Evolutionary conservation across 2,113 vertebrate species (phyloP), one percentile per base, ranked within the genome.

Genomic region (Oreocharis arfaki): DNA sequence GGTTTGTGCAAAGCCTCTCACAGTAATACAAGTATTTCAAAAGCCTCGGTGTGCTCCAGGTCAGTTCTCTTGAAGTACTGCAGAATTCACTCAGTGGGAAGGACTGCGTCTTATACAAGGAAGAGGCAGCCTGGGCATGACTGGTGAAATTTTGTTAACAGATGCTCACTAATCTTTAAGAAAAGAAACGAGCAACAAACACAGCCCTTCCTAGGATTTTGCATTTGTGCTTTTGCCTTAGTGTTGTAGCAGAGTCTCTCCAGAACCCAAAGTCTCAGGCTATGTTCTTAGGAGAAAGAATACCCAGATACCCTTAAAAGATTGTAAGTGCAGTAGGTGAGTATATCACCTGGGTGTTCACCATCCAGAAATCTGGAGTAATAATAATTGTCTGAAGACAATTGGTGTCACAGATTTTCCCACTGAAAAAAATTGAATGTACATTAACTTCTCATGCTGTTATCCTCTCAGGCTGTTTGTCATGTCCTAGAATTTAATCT

Each of bases 291-390:
- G 64, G n/a, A 74, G 12, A 90, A 93, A 37, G 32, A 59, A 87
- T 30, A 9, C 23, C 22, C 42, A 15, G 16, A 16, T 55, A 47
- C 3, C 7, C 70, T 93, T 67, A 82, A 55, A 97, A 96, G n/a
- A 87, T 52, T 15, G 33, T 50, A 91, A 96, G 75, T 76, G n/a
- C 3, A 87, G 22, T 55, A 89, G 37, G 39, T 90, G 47, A 96
- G 84, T 90, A 39, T 59, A 59, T 64, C 26, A 49, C 28, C 89
- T 85, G 57, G 46, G 63, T 68, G 32, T 50, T 95, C 71, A 81
- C 89, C 83, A 88, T 82, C 59, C 44, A 83, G 50, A 96, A 96
- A 95, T 93, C 59, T 93, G 70, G 19, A 65, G 70, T 22, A 65
- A 35, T 20, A 81, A 22, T 71, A 23, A n/a, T n/a, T n/a, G n/a